Conservation (phyloP, 2,113 vertebrate genomes). For the Platanista minor region DNA sequence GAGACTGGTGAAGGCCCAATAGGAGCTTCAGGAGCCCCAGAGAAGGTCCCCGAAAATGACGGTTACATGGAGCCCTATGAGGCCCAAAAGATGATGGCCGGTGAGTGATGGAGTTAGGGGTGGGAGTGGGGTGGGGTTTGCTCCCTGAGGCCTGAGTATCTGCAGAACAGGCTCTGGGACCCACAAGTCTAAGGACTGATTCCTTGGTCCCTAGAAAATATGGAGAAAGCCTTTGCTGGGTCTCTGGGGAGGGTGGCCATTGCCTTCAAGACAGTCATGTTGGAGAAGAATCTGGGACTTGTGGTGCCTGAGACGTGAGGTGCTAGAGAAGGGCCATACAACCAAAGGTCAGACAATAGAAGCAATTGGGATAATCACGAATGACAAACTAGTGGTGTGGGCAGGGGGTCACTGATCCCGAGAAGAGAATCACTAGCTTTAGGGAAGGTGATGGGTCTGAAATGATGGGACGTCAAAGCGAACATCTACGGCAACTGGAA, state of each 20-base stretch:
- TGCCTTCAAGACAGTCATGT: not conserved
- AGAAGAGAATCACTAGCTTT: not conserved
- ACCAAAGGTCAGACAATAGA: not conserved
- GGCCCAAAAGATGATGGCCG: constrained; percentile 99
- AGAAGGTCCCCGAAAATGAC: constrained; percentile 92
- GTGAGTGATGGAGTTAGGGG: constrained; percentile 74
- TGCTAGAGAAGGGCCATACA: not conserved
- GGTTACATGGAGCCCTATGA: constrained; percentile 99
- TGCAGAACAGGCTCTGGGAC: not conserved
- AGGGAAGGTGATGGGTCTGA: not conserved
- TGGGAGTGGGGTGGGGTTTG: not conserved
- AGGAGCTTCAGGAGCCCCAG: constrained; percentile 70
- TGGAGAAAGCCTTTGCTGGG: not conserved
- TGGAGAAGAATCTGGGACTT: not conserved
- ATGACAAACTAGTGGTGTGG: not conserved
- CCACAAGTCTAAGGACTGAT: not conserved
- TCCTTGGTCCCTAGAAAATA: not conserved
- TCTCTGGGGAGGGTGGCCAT: not conserved
- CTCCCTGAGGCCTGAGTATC: not conserved
- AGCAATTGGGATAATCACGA: not conserved
- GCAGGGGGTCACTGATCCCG: not conserved
- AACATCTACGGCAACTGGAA: not conserved
- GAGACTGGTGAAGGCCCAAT: constrained; percentile 84
- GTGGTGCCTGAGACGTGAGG: not conserved
- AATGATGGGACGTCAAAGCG: not conserved